Percentiles rank a stretch among this genome's conserved stretches.
These are phyloP conservation scores for Semicossyphus pulcher DNA, from an alignment of 2,113 vertebrate species.

Conservation along the genomic window DNA sequence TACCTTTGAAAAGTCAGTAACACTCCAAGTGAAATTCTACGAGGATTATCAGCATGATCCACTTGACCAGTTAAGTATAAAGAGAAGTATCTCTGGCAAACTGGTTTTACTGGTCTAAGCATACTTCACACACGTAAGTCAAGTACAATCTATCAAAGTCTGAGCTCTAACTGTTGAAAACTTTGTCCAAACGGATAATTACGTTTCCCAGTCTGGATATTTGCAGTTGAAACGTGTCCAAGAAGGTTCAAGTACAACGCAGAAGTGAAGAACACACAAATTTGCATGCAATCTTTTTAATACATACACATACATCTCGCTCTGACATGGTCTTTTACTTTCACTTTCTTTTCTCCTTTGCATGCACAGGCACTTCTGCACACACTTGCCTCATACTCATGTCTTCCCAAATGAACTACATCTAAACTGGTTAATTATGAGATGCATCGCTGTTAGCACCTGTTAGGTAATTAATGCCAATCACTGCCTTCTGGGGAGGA, in stretches of 20 bases:
- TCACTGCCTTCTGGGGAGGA: slow-evolving; percentile 76
- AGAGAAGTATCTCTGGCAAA: neutral
- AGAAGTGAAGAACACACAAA: no score
- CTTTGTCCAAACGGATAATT: neutral
- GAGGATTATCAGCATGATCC: neutral
- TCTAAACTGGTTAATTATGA: slow-evolving; percentile 77
- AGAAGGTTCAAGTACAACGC: neutral
- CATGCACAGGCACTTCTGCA: neutral
- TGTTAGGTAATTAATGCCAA: slow-evolving; percentile 83
- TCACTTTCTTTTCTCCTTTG: slow-evolving; percentile 2
- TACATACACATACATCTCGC: no score
- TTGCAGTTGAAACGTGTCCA: neutral
- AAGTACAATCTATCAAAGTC: neutral
- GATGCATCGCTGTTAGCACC: slow-evolving; percentile 76
- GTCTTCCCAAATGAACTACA: slow-evolving; percentile 71
- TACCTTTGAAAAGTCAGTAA: neutral
- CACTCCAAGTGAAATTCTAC: neutral
- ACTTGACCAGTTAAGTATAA: neutral
- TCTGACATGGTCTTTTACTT: neutral
- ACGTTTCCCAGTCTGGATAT: no score
- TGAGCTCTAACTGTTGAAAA: neutral
- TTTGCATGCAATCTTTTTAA: no score
- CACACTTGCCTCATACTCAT: slow-evolving; percentile 23
- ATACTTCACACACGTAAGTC: neutral
- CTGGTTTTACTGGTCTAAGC: neutral